A percentile compares a stretch with the other conserved stretches of the same genome.
These are phyloP conservation scores for Bergia sp. DNA, from an alignment of 92 coral and sea anemone species.

Conservation along the genomic window DNA sequence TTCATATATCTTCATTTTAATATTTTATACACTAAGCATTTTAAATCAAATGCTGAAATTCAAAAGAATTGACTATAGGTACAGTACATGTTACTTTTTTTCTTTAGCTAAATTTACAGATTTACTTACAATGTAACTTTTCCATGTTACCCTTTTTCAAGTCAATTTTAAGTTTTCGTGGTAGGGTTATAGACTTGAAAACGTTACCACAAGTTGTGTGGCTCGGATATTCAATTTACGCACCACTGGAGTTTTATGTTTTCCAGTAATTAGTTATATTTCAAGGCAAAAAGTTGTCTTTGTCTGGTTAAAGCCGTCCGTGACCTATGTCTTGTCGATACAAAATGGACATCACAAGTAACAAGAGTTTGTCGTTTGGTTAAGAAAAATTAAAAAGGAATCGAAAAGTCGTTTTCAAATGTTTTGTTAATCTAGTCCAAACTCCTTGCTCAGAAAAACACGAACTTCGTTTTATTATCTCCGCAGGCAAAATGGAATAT, in stretches of 20 bases:
- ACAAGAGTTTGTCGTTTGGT: background rate
- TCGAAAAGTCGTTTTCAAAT: background rate
- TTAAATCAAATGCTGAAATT: background rate
- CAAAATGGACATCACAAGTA: background rate
- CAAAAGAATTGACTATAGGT: background rate
- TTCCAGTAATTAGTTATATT: background rate
- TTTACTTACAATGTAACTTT: background rate
- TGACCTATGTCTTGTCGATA: background rate
- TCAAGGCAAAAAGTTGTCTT: background rate
- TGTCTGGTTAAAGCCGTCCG: background rate
- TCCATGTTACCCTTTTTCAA: too few relatives aligned
- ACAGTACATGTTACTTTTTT: background rate
- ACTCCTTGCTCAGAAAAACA: background rate
- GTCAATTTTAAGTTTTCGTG: too few relatives aligned
- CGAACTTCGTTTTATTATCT: background rate
- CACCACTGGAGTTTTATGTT: background rate
- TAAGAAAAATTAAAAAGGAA: background rate
- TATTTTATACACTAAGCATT: background rate
- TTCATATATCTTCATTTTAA: background rate
- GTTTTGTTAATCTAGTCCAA: background rate
- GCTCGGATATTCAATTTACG: background rate
- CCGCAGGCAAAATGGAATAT: too few relatives aligned
- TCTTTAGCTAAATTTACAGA: background rate
- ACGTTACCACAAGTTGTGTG: too few relatives aligned
- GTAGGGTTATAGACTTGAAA: too few relatives aligned